phyloP scores from a whole-genome alignment of 2,113 vertebrate genomes.

The Aptenodytes patagonicus region DNA sequence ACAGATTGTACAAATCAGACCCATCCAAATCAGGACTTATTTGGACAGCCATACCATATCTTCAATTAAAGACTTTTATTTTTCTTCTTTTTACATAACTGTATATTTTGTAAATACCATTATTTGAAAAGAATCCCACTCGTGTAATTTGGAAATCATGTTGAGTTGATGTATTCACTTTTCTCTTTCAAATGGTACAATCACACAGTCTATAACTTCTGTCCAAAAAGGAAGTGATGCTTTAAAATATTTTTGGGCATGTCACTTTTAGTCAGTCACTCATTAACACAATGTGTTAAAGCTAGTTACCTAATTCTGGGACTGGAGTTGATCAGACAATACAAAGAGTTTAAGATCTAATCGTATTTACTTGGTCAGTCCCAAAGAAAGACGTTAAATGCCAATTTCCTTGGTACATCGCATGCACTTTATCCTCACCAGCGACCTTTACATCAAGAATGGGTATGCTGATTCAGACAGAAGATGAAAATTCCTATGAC shows the following conservation, averaged over 20 bases:
- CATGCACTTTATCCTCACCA: background rate
- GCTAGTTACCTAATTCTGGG: background rate
- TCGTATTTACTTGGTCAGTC: background rate
- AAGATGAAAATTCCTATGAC: background rate
- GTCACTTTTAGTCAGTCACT: background rate
- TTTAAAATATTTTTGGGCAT: background rate
- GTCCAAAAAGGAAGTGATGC: background rate
- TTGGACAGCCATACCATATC: background rate
- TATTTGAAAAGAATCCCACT: background rate
- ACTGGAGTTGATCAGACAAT: background rate
- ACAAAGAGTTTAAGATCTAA: background rate
- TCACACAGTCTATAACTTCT: background rate
- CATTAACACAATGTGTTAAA: background rate
- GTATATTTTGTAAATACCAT: background rate
- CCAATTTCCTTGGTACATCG: background rate
- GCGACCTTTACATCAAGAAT: background rate
- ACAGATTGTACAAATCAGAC: background rate
- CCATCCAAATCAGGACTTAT: background rate
- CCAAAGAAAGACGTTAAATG: background rate
- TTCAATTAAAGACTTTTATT: background rate
- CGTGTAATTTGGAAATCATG: background rate
- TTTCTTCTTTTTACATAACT: background rate
- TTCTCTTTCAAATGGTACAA: background rate
- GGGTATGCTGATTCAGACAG: background rate
- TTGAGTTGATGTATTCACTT: background rate